phyloP scores from a whole-genome alignment of 1,140 invertebrate genomes.

The Acromyrmex heyeri region DNA sequence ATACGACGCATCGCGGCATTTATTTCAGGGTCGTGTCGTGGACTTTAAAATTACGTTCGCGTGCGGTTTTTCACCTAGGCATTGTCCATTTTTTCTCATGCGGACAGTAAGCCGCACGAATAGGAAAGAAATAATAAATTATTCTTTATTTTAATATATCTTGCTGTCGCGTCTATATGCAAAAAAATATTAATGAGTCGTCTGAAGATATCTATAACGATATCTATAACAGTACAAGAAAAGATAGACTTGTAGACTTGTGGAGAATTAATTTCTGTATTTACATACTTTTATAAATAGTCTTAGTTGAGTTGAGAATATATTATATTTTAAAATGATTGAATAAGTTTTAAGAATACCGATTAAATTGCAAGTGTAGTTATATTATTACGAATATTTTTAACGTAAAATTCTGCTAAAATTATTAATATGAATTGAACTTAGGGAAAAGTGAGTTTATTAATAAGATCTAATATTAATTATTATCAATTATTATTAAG shows the following conservation, averaged over 20 bases:
- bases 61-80: conserved; percentile 2
- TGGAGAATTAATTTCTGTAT: background rate
- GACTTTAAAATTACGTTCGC: conserved; percentile 33
- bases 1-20: conserved; percentile 27
- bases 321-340: background rate
- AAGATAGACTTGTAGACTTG: background rate
- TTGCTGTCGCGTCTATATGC: background rate
- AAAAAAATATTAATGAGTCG: background rate
- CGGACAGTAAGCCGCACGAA: background rate
- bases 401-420: background rate
- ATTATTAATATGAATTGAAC: background rate
- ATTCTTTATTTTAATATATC: conserved; percentile 32
- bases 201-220: background rate
- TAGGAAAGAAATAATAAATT: conserved; percentile 2
- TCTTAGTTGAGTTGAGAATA: background rate
- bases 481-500: too few species aligned
- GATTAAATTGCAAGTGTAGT: background rate
- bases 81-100: background rate
- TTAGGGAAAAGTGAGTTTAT: background rate
- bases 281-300: background rate
- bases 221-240: background rate
- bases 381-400: background rate
- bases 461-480: background rate
- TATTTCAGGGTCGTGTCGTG: conserved; percentile 26
- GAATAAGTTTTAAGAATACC: background rate